Percentiles rank a stretch among this genome's conserved stretches.
Conservation (phyloP, 2,113 vertebrate genomes). For the Scolopax mira region DNA sequence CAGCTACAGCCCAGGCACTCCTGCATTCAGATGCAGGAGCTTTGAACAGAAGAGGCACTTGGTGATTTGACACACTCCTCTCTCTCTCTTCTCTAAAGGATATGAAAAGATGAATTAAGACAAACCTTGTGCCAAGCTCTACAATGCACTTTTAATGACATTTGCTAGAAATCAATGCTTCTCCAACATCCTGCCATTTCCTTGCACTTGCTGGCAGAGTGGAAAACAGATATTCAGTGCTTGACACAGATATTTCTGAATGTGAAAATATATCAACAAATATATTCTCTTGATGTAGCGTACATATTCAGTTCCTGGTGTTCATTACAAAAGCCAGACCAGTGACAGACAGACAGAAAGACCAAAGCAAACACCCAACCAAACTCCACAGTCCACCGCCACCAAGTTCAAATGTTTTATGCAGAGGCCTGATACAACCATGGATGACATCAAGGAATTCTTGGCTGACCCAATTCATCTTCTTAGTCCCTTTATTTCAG, state of each 20-base stretch:
- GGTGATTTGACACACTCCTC: neutral
- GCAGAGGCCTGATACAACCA: neutral
- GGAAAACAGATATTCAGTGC: constrained; percentile 46
- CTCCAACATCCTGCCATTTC: neutral
- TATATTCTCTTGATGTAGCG: neutral
- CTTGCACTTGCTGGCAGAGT: neutral
- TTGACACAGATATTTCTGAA: neutral
- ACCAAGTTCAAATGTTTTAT: neutral
- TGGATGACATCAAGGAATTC: neutral
- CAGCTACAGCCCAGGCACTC: neutral
- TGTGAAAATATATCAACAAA: neutral
- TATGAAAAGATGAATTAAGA: constrained; percentile 28
- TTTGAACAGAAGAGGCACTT: neutral
- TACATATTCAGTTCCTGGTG: neutral
- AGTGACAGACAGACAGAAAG: accelerated
- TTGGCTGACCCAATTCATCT: neutral
- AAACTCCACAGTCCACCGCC: neutral
- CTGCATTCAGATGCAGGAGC: accelerated
- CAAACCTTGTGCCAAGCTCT: constrained; percentile 23
- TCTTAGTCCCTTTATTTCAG: neutral
- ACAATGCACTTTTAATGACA: constrained; percentile 27
- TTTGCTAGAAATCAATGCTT: neutral
- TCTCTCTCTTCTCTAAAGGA: neutral
- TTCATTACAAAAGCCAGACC: neutral
- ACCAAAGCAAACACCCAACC: neutral